A percentile compares a stretch with the other conserved stretches of the same genome.
Conservation (phyloP, 2,888 invertebrate species). For the Eristalis arbustorum region DNA sequence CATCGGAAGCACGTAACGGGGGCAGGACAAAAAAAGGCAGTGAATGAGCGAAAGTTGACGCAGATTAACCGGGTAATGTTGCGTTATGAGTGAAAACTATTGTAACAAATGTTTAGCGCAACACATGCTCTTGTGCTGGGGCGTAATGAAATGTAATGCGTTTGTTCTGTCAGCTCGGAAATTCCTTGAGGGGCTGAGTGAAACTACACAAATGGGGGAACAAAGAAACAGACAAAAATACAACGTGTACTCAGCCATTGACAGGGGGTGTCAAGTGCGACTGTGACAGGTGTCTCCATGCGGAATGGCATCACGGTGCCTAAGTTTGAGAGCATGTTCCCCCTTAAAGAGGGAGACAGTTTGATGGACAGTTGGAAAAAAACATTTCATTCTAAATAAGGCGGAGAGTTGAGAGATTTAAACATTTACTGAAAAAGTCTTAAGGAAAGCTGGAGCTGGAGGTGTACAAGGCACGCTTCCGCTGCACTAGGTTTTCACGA, state of each 20-base stretch:
- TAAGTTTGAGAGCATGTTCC: too few relatives aligned
- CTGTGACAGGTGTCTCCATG: too few relatives aligned
- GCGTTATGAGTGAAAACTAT: constrained; percentile 69
- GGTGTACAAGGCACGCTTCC: too few relatives aligned
- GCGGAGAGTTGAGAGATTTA: too few relatives aligned
- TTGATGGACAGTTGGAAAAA: too few relatives aligned
- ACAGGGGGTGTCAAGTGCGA: neutral
- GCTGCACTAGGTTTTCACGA: too few relatives aligned
- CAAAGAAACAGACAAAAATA: neutral
- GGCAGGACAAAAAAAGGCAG: neutral
- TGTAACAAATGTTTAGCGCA: constrained; percentile 61
- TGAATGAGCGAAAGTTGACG: constrained; percentile 40
- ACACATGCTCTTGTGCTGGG: constrained; percentile 39
- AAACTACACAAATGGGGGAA: neutral
- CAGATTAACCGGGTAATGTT: constrained; percentile 69
- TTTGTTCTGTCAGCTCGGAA: neutral
- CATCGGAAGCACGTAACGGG: neutral
- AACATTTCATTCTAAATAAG: too few relatives aligned
- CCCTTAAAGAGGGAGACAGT: too few relatives aligned
- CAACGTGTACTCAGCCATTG: neutral
- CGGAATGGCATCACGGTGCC: too few relatives aligned
- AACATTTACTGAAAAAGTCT: too few relatives aligned
- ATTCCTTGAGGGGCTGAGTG: constrained; percentile 22
- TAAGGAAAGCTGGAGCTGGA: too few relatives aligned
- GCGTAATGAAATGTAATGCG: constrained; percentile 49